Percentiles rank a stretch among this genome's conserved stretches.
These are phyloP conservation scores for Torymus tubicola DNA, from an alignment of 2,888 invertebrate genomes.

Conservation along the genomic window DNA sequence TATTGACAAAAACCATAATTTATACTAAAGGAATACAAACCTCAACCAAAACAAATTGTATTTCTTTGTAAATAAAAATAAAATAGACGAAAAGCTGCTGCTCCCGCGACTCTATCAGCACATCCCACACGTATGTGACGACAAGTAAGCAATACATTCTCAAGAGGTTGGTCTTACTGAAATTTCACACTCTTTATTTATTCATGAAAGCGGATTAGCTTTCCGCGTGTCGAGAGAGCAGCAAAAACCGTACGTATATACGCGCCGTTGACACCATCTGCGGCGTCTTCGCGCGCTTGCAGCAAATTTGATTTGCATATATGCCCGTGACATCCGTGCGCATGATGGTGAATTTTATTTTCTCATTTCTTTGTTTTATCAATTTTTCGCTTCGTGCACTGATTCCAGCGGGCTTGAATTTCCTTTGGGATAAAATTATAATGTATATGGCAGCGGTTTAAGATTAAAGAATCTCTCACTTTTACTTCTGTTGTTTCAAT, in stretches of 20 bases:
- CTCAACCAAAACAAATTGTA: no score
- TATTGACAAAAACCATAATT: no score
- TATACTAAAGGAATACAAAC: no score
- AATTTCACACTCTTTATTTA: constrained; percentile 52
- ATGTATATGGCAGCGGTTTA: no score
- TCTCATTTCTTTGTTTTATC: not conserved
- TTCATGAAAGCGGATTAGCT: constrained; percentile 51
- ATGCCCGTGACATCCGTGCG: not conserved
- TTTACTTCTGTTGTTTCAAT: no score
- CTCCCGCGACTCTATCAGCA: not conserved
- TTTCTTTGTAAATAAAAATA: no score
- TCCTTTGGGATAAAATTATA: no score
- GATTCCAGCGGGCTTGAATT: not conserved
- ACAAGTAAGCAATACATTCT: constrained; percentile 21
- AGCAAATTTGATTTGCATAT: constrained; percentile 51
- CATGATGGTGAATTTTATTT: constrained; percentile 10
- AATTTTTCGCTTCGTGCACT: not conserved
- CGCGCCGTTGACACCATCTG: constrained; percentile 8
- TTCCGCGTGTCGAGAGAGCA: not conserved
- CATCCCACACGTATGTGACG: not conserved
- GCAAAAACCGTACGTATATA: not conserved
- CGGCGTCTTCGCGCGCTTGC: constrained; percentile 12
- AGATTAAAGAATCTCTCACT: no score
- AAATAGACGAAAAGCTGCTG: no score
- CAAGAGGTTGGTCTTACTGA: constrained; percentile 36